These are phyloP conservation scores for Saturnia japonica DNA, from an alignment of 2,888 invertebrate genomes.

Conservation along the genomic window DNA sequence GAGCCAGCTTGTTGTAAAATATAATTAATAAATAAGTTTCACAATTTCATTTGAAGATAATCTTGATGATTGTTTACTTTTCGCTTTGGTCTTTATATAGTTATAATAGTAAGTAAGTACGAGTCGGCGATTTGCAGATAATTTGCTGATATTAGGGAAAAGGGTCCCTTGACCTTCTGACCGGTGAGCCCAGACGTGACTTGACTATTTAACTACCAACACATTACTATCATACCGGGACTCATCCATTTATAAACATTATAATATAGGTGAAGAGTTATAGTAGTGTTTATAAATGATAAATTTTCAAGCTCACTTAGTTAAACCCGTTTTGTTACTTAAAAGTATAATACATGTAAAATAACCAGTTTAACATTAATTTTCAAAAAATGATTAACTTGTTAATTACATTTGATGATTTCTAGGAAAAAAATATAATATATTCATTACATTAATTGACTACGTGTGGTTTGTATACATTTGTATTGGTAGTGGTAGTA, in stretches of 20 bases:
- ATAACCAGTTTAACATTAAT: too few relatives aligned
- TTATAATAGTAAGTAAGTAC: slow-evolving; percentile 45
- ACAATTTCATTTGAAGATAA: not conserved
- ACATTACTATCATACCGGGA: slow-evolving; percentile 8
- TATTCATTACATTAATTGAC: too few relatives aligned
- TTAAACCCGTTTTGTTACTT: not conserved
- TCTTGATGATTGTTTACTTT: not conserved
- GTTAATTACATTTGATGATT: too few relatives aligned
- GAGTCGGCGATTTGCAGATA: slow-evolving; percentile 52
- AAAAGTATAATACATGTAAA: too few relatives aligned
- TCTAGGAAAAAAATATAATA: too few relatives aligned
- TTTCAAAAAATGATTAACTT: too few relatives aligned
- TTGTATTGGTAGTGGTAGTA: too few relatives aligned
- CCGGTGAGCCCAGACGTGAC: slow-evolving; percentile 53
- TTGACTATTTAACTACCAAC: slow-evolving; percentile 31
- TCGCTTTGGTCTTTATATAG: slow-evolving; percentile 34
- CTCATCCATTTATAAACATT: slow-evolving; percentile 17
- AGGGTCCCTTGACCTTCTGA: slow-evolving; percentile 53
- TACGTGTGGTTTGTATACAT: too few relatives aligned
- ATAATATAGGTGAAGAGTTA: not conserved
- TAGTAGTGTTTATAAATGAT: not conserved
- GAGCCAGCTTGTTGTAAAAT: too few relatives aligned
- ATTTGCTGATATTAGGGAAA: slow-evolving; percentile 52
- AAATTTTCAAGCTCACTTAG: not conserved
- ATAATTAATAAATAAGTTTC: not conserved